Evolutionary conservation across 2,113 vertebrate genomes (phyloP), one percentile per base, ranked within the genome.

Genomic region (Chionis minor): DNA sequence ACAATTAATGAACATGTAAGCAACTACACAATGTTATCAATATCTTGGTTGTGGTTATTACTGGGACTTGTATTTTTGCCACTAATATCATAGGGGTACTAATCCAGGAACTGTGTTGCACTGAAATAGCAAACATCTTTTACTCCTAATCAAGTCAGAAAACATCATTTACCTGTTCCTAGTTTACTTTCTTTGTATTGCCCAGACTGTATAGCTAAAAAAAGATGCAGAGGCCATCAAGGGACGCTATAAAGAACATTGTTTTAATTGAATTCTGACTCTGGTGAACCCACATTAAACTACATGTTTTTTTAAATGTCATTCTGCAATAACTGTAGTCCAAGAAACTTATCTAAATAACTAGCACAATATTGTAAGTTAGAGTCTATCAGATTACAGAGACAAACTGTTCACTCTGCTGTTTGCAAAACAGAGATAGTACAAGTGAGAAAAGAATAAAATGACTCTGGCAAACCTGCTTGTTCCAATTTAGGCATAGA

Each of bases 331-430:
- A 78, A 61, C 3, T 51, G 9, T 22, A 69, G 23, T 44, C 38
- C 23, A 70, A 49, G 52, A 61, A 47, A 66, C 6, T 54, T 85
- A 18, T 5, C 7, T 59, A 38, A 71, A 9, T 42, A 44, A 42
- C 38, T 52, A 79, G 27, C 6, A 58, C 69, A 54, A 52, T 45
- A 95, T 83, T 93, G 73, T 62, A 92, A 95, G 44, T 82, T 91
- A 75, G 44, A 94, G 77, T 67, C 88, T 96, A 96, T 94, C 94
- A 95, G 42, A 96, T 58, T 97, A 94, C 95, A 96, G 94, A 92
- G 77, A 93, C 82, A 93, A 97, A 69, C 90, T 88, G 63, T 96
- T 96, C 92, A 93, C 92, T 97, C 93, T 95, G 81, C 87, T 84
- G 84, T 90, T 93, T 97, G 85, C 89, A 92, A 72, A 93, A 97